Evolutionary conservation across 2,797 vertebrate genomes (phyloP).

Genomic region (Uromys caudimaculatus): DNA sequence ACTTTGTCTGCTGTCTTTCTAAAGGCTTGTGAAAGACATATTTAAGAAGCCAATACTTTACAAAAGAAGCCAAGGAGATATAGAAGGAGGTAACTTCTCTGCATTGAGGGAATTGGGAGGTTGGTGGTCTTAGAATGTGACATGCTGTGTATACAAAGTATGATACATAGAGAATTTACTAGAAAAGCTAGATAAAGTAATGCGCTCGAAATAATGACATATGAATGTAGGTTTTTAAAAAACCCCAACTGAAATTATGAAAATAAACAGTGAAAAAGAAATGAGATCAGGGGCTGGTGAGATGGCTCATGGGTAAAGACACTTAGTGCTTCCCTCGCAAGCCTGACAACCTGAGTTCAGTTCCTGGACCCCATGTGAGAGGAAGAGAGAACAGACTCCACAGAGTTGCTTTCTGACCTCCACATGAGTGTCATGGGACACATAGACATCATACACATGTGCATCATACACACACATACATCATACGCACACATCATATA

Average conservation of each 20-base stretch:
- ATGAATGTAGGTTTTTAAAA: background rate
- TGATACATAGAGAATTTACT: background rate
- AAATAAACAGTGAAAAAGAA: conserved; percentile 4
- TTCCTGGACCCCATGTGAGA: background rate
- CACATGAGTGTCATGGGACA: background rate
- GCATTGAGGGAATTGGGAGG: background rate
- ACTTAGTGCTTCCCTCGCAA: background rate
- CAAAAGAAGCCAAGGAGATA: background rate
- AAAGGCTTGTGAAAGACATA: background rate
- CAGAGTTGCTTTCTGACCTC: background rate
- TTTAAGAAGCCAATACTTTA: background rate
- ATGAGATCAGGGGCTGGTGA: background rate
- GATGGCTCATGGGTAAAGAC: background rate
- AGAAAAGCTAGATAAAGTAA: conserved; percentile 8
- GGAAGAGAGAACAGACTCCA: background rate
- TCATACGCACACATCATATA: background rate
- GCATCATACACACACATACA: too few relatives aligned
- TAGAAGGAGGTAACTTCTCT: background rate
- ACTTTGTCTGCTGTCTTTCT: background rate
- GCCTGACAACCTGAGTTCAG: background rate
- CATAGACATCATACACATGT: too few relatives aligned
- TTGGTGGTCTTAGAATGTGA: background rate
- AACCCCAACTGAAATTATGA: background rate
- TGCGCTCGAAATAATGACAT: background rate
- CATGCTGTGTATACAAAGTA: background rate